Evolutionary conservation across 2,888 invertebrate species (phyloP), one percentile per base, ranked within the genome.

Genomic region (Xylocampa areola): DNA sequence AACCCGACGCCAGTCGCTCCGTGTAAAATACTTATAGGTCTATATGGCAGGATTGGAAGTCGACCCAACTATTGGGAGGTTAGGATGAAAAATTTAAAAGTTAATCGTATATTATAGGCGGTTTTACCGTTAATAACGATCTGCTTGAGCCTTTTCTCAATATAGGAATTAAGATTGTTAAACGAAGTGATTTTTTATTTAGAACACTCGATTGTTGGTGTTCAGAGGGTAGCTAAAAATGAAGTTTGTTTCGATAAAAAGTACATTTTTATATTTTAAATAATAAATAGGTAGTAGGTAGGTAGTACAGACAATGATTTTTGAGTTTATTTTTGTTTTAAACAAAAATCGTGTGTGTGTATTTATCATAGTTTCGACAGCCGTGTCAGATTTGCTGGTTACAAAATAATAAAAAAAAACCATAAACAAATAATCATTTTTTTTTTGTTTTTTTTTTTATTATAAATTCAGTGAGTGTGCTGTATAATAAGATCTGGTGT

Each of bases 161-260:
- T 14, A 11, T 4, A 25, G 10, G 1, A 4, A 7, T 1, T 3
- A 11, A 2, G 2, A 8, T 6, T 6, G 8, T 2, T 4, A 23
- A 23, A 23, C 6, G 1, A 7, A 4, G 6, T 10, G 6, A 25
- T 8, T 8, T 8, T 25, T 25, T 7, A 25, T 25, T 25, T 8
- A 8, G n/a, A n/a, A n/a, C 3, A 36, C 10, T 14, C 4, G 10
- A 27, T 40, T 2, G 21, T 21, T 23, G 25, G 25, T 25, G 4
- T 8, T 40, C 16, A 13, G 32, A 10, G 2, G 57, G 62, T 64
- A 64, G 39, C 65, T 57, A 47, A 29, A 45, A 19, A 13, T 44
- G 16, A 44, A 36, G 57, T 66, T 62, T 68, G 68, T 68, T 66
- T 66, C 58, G 68, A 40, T 62, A 48, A 51, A 47, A 61, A 54